These are phyloP conservation scores for Zaprionus inermis DNA, from an alignment of 1,140 invertebrate species.

Conservation along the genomic window DNA sequence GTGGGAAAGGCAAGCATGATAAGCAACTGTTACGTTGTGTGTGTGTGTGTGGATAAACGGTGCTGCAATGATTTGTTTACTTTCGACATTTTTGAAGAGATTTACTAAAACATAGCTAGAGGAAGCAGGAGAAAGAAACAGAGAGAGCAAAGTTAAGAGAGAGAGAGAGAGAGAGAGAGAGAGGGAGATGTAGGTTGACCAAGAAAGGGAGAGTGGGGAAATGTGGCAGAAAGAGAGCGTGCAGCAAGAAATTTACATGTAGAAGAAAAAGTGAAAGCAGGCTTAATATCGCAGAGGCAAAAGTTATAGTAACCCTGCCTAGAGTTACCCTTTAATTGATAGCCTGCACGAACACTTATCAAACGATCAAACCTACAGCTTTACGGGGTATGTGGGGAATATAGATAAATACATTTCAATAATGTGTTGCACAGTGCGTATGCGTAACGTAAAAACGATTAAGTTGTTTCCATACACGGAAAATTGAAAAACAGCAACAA, in stretches of 20 bases:
- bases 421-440: conserved; percentile 57
- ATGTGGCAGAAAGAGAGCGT: conserved; percentile 19
- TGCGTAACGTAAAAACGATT: conserved; percentile 80
- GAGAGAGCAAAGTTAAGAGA: conserved; percentile 15
- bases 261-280: conserved; percentile 25
- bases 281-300: not conserved
- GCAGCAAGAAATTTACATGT: conserved; percentile 64
- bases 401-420: conserved; percentile 33
- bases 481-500: conserved; percentile 70
- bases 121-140: not conserved
- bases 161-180: conserved; percentile 46
- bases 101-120: conserved; percentile 43
- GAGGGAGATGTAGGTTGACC: no score
- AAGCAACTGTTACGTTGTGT: conserved; percentile 32
- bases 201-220: conserved; percentile 7
- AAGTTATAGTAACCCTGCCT: conserved; percentile 16
- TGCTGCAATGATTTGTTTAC: conserved; percentile 80
- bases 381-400: conserved; percentile 1
- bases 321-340: not conserved
- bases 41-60: conserved; percentile 60
- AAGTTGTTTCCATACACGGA: conserved; percentile 63
- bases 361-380: not conserved
- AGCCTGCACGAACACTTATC: not conserved
- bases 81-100: conserved; percentile 78
- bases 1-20: conserved; percentile 39